Evolutionary conservation across 2,888 invertebrate genomes (phyloP), one percentile per base, ranked within the genome.

Genomic region (Eretmocerus hayati): DNA sequence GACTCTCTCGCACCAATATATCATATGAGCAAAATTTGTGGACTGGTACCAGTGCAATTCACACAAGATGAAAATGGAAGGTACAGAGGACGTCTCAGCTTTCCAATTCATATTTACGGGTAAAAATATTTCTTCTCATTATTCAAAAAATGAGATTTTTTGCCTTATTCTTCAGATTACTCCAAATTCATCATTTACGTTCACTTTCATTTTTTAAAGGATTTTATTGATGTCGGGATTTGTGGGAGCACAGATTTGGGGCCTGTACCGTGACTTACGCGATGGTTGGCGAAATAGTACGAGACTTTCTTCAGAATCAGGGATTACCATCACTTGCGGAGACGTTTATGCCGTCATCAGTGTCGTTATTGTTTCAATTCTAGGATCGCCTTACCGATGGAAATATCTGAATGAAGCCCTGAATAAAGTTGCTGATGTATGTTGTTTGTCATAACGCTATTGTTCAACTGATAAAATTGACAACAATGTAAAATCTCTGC

Each of bases 241-340:
- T n/a, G n/a, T n/a, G n/a, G n/a, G n/a, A n/a, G n/a, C n/a, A n/a
- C n/a, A n/a, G 1, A 60, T 62, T 46, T 63, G 74, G 60, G 80
- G 80, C 0, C 62, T 79, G 2, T 75, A 74, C 42, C 73, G 78
- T 1, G 80, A 80, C 59, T 71, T 80, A 45, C 72, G 71, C 37
- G 74, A 75, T 2, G 80, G 79, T 5, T 72, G 76, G 58, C 71
- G 73, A 48, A 52, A 73, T 49, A 79, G 80, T 3, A 77, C 77
- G 18, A 73, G 80, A 18, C 74, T 80, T 71, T 72, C 76, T 5
- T 78, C 78, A 2, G 71, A 72, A 32, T 78, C 78, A 61, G 75
- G 79, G 1, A 74, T 78, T 46, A 75, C 77, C 22, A 78, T 78
- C 37, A 79, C 78, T 0, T 73, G 76, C 16, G 76, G 77, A 50